phyloP scores from a whole-genome alignment of 2,113 vertebrate species.

The Numenius arquata region DNA sequence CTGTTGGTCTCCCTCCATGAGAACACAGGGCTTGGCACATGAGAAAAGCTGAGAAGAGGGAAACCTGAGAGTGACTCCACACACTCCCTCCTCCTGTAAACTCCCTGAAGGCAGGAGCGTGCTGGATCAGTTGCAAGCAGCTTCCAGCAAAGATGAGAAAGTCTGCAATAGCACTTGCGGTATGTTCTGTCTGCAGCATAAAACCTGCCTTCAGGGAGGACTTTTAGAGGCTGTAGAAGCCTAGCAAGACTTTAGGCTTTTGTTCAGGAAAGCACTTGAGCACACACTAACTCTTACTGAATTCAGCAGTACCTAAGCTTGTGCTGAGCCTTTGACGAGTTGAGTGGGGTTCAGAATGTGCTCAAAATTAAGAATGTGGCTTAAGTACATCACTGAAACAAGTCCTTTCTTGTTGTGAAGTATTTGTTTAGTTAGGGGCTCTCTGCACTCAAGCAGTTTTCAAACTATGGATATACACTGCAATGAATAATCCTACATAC shows the following conservation, averaged over 20 bases:
- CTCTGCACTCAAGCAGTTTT: not conserved
- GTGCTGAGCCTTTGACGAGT: not conserved
- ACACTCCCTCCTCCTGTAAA: not conserved
- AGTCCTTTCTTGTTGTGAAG: not conserved
- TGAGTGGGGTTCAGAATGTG: not conserved
- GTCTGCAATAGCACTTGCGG: not conserved
- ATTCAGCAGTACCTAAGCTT: not conserved
- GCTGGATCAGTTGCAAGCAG: not conserved
- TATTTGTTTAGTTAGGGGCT: not conserved
- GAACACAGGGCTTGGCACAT: not conserved
- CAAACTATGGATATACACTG: not conserved
- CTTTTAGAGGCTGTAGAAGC: not conserved
- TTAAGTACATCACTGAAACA: not conserved
- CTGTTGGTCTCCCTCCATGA: not conserved
- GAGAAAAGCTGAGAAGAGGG: not conserved
- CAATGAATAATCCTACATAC: not conserved
- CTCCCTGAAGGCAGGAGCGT: fast-evolving
- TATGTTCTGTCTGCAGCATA: not conserved
- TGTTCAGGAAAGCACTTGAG: not conserved
- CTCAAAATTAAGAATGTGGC: not conserved
- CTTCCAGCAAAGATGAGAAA: not conserved
- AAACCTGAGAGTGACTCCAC: not conserved
- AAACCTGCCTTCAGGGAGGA: not conserved
- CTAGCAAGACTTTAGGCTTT: not conserved
- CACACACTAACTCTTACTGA: not conserved